Evolutionary conservation across 2,797 vertebrate genomes (phyloP), one percentile per base, ranked within the genome.

Genomic region (Cyclura pinguis): DNA sequence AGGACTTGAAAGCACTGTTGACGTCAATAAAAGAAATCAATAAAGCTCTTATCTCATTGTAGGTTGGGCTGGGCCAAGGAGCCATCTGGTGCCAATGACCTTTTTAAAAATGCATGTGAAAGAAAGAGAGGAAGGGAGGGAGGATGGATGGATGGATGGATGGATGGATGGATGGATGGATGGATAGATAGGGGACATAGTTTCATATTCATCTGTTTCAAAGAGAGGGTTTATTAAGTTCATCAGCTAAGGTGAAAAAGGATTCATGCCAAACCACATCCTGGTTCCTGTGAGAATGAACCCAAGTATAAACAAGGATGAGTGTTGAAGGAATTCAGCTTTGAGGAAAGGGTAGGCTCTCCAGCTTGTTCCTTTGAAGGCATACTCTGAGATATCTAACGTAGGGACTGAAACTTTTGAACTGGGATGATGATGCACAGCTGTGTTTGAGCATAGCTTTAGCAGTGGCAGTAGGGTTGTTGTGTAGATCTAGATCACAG

Each of bases 1-100:
- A 73, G 35, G 38, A 64, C 32, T 62, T 64, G 84, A 86, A 90
- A 74, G 38, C 16, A 2, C 38, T 55, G 22, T 69, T 87, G 89
- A 86, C 4, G 32, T 87, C 67, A 82, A 10, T 42, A 73, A 8
- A 10, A 62, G 32, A 82, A 59, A 87, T 42, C 64, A 90, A 90
- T 76, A 62, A 29, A 82, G 69, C 32, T 80, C 57, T 80, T 89
- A 89, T 82, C 89, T 74, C 29, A 81, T 47, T 20, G n/a, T 72
- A 50, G 24, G 27, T 7, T n/a, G 5, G 38, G 12, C 42, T 35
- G 29, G 84, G 67, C 62, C 84, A 86, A 20, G 64, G 57, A 62
- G 38, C 8, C n/a, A 73, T 86, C 76, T 52, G 67, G 8, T 86
- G 55, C 72, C 69, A 73, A 20, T 74, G 55, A 77, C 78, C 78